Base-by-base conservation (phyloP, 2,113 vertebrate genomes). In the Calypte anna region DNA sequence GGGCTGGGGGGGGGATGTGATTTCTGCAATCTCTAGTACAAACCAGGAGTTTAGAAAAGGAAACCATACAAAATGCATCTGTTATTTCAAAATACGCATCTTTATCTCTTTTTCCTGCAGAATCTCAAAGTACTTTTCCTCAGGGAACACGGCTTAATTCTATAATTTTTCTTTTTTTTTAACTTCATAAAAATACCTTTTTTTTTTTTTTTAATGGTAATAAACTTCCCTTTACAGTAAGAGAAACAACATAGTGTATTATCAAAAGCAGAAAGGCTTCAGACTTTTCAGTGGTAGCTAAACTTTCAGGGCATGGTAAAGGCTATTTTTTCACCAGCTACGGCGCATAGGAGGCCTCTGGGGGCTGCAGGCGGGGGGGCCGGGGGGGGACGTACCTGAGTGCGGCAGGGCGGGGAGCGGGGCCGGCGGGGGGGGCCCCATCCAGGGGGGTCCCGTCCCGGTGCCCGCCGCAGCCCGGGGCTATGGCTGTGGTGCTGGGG, bases 181-280 rank as follows among this genome's bases (percentile, higher is more conserved):
- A 94, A 94, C 94, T 97, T 96, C 97, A 97, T 97, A 98, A 98
- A 98, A 98, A 98, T 98, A 98, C 97, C 96, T 75, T 97, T 97
- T 97, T 97, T 73, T 14, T 14, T 75, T 97, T 97, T 97, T 97
- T 73, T 14, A 16, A 48, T 97, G 97, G 96, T 98, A 97, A 98
- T 97, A 98, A 98, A 98, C 94, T 97, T 97, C 97, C 97, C 97
- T 97, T 97, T 96, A 96, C 96, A 96, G 97, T 97, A 97, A 97
- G 98, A 98, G 96, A 98, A 97, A 98, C 94, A 93, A 97, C 75
- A 90, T 61, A 91, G 86, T 91, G 94, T 96, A 85, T 97, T 98
- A 98, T 98, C 98, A 98, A 98, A 98, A 98, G 97, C 97, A 97
- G 96, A 97, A 98, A 98, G 97, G 98, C 98, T 97, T 96, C 91